phyloP scores from a whole-genome alignment of 23 tunicate genomes.

The Trididemnum nubilum region DNA sequence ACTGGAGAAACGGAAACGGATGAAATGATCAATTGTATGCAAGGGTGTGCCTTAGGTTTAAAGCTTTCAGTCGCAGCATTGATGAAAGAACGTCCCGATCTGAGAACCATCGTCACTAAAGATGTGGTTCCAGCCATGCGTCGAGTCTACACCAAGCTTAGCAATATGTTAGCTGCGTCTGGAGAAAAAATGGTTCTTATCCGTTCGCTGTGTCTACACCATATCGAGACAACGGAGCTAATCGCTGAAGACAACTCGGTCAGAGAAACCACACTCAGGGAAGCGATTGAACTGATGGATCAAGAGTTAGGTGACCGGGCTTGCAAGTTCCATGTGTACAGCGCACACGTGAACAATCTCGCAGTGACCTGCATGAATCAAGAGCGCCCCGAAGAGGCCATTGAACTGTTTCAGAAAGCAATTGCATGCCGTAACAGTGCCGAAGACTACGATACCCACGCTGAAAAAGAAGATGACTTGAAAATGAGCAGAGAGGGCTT shows the following conservation, averaged over 20 bases:
- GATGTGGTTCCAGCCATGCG: slow-evolving; percentile 43
- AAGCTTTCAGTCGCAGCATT: neutral
- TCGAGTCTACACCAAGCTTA: neutral
- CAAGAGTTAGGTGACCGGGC: slow-evolving; percentile 22
- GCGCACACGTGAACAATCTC: slow-evolving; percentile 37
- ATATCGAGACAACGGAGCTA: slow-evolving; percentile 26
- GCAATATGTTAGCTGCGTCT: neutral
- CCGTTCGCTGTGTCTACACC: slow-evolving; percentile 33
- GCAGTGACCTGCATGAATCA: slow-evolving; percentile 17
- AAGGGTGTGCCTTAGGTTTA: slow-evolving; percentile 22
- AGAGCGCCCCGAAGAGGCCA: slow-evolving; percentile 24
- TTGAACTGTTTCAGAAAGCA: neutral
- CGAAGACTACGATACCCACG: neutral
- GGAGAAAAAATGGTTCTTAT: slow-evolving; percentile 1
- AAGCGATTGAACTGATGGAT: slow-evolving; percentile 14
- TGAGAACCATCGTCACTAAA: neutral
- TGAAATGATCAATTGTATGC: slow-evolving; percentile 19
- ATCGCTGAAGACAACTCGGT: neutral
- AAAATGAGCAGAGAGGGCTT: neutral
- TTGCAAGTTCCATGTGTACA: slow-evolving; percentile 10
- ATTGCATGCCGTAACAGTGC: slow-evolving; percentile 28
- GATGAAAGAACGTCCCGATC: slow-evolving; percentile 26
- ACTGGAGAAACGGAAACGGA: neutral
- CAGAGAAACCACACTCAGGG: slow-evolving; percentile 8
- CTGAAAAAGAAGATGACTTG: neutral